Base-by-base conservation (phyloP, 2,797 vertebrate genomes). In the Psittacula echo region DNA sequence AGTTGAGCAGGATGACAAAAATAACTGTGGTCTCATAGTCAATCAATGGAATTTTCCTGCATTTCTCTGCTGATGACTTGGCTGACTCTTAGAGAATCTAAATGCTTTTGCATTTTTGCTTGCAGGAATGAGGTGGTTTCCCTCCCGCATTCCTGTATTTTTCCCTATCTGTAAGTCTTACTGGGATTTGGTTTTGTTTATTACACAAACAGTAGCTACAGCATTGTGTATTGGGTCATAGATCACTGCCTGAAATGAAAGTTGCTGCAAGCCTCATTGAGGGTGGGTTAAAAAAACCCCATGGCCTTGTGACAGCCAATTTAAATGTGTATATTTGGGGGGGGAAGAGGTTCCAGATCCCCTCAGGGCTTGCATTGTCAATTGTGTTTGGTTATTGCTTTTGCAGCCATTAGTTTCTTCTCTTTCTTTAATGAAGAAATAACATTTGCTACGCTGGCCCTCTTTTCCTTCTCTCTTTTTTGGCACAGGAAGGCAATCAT, bases 21-120 rank as follows among this genome's bases (percentile, higher is more conserved):
- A 96, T 97, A 97, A 94, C 93, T 13, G 82, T 64, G 86, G 79
- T 92, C 86, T 95, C n/a, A 2, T 50, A 50, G 83, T 76, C 94
- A 97, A 97, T 83, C 94, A 95, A 85, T 97, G 97, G 97, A 97
- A 98, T 98, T 98, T 97, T 98, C 94, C 98, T 93, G 97, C 86
- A 88, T 97, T 64, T 92, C 88, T 97, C 89, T 94, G 79, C 86
- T 64, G 77, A 51, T 94, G 82, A 85, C 84, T 92, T 30, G 72
- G 26, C 77, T n/a, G 89, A 85, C 94, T 97, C 89, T 53, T 88
- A n/a, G 94, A 94, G 92, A 73, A 13, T 79, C 93, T 84, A 87
- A 94, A 75, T 72, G 73, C 78, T 93, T 95, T 73, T 60, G 82
- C 84, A 82, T 89, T 90, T 95, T 70, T 91, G 5, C 30, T 73